A percentile compares a stretch with the other conserved stretches of the same genome.
These are phyloP conservation scores for Athalia rosae DNA, from an alignment of 2,888 invertebrate genomes.

Conservation along the genomic window DNA sequence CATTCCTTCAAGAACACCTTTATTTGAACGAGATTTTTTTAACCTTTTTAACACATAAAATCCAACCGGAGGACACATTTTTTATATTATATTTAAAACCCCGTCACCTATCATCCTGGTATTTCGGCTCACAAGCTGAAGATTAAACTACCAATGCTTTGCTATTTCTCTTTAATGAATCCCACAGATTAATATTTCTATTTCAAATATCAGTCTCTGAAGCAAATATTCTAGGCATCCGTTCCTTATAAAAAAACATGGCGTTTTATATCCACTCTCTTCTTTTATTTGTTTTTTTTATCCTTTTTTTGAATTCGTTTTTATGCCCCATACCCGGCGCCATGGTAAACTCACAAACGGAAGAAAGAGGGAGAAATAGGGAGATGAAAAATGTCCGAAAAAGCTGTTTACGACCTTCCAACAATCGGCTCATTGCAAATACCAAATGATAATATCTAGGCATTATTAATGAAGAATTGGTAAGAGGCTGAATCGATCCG, in stretches of 20 bases:
- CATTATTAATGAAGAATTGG: too few relatives aligned
- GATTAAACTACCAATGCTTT: not conserved
- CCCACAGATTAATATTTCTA: too few relatives aligned
- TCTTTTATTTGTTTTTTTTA: constrained; percentile 1
- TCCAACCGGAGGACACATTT: not conserved
- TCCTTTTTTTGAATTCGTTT: constrained; percentile 7
- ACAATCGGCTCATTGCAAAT: too few relatives aligned
- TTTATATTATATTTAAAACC: not conserved
- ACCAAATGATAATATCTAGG: not conserved
- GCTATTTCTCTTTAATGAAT: too few relatives aligned
- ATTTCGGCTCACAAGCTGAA: not conserved
- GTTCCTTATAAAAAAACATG: constrained; percentile 35
- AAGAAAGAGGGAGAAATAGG: not conserved
- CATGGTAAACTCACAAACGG: not conserved
- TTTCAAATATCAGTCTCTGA: not conserved
- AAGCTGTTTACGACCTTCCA: too few relatives aligned
- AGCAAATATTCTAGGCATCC: constrained; percentile 3
- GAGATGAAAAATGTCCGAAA: not conserved
- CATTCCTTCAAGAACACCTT: constrained; percentile 31
- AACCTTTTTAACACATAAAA: constrained; percentile 26
- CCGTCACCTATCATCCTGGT: too few relatives aligned
- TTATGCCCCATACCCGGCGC: constrained; percentile 18
- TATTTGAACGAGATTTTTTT: constrained; percentile 40
- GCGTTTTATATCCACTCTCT: constrained; percentile 42
- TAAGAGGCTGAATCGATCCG: too few relatives aligned